A percentile compares a stretch with the other conserved stretches of the same genome.
Conservation (phyloP, 2,888 invertebrate genomes). For the Trissolcus japonicus region DNA sequence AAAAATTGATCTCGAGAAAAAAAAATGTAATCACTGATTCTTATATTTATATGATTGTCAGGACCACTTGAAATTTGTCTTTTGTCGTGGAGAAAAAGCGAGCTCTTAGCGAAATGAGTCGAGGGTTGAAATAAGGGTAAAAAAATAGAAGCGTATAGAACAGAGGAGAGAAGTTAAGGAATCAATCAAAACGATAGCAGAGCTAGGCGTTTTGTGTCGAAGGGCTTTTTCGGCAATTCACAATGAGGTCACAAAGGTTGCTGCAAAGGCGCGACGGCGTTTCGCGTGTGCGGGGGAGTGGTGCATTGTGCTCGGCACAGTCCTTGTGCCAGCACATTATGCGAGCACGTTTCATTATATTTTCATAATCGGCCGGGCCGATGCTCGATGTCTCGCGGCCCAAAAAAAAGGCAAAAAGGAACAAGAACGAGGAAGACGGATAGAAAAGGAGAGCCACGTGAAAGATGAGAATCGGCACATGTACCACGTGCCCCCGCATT, state of each 20-base stretch:
- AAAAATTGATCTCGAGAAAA: neutral
- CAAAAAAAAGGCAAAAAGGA: slow-evolving; percentile 9
- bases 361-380: slow-evolving; percentile 56
- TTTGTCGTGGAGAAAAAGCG: neutral
- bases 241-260: slow-evolving; percentile 49
- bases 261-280: slow-evolving; percentile 47
- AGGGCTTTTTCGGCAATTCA: slow-evolving; percentile 45
- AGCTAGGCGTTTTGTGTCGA: slow-evolving; percentile 28
- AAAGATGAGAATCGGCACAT: slow-evolving; percentile 61
- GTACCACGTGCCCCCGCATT: slow-evolving; percentile 59
- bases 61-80: neutral
- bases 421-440: slow-evolving; percentile 23
- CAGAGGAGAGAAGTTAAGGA: slow-evolving; percentile 28
- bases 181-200: slow-evolving; percentile 51
- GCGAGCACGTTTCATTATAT: slow-evolving; percentile 49
- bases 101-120: neutral
- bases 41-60: neutral
- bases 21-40: neutral
- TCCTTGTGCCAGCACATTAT: slow-evolving; percentile 42
- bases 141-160: neutral
- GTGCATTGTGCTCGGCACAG: slow-evolving; percentile 34
- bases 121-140: slow-evolving; percentile 5
- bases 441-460: slow-evolving; percentile 55
- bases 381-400: slow-evolving; percentile 54
- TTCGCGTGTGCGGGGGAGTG: slow-evolving; percentile 45